A percentile compares a stretch with the other conserved stretches of the same genome.
Conservation (phyloP, 2,113 vertebrate species). For the Entomyzon cyanotis region DNA sequence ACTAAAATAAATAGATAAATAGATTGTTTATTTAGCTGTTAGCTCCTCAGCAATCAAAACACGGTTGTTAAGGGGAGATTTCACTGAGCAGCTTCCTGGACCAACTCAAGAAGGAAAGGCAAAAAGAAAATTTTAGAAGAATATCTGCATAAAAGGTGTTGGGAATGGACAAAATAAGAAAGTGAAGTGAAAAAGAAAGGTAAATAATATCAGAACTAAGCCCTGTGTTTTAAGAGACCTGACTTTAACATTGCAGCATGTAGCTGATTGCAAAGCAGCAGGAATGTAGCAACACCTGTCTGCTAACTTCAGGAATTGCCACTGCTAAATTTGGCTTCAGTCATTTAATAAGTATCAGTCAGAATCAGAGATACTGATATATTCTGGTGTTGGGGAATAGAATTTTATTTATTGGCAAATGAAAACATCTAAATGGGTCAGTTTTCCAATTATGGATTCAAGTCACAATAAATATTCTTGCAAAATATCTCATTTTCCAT, state of each 20-base stretch:
- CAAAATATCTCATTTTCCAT: background rate
- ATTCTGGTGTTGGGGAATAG: background rate
- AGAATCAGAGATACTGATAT: background rate
- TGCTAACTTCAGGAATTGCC: background rate
- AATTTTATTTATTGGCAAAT: background rate
- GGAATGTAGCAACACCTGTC: constrained; percentile 49
- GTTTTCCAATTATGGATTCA: background rate
- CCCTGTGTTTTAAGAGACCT: background rate
- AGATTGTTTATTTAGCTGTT: background rate
- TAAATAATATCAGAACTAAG: background rate
- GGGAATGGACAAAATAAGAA: background rate
- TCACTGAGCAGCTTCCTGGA: background rate
- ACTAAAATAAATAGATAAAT: background rate
- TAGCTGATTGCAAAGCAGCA: background rate
- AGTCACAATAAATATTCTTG: background rate
- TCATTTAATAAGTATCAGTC: background rate
- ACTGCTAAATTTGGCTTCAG: background rate
- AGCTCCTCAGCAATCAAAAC: background rate
- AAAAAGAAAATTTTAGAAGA: background rate
- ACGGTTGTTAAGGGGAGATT: background rate
- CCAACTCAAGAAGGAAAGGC: background rate
- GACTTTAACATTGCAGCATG: background rate
- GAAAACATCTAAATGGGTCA: constrained; percentile 6
- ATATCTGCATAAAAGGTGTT: background rate
- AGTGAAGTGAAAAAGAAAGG: background rate